These are phyloP conservation scores for Sialia sialis DNA, from an alignment of 2,113 vertebrate genomes.

Conservation along the genomic window DNA sequence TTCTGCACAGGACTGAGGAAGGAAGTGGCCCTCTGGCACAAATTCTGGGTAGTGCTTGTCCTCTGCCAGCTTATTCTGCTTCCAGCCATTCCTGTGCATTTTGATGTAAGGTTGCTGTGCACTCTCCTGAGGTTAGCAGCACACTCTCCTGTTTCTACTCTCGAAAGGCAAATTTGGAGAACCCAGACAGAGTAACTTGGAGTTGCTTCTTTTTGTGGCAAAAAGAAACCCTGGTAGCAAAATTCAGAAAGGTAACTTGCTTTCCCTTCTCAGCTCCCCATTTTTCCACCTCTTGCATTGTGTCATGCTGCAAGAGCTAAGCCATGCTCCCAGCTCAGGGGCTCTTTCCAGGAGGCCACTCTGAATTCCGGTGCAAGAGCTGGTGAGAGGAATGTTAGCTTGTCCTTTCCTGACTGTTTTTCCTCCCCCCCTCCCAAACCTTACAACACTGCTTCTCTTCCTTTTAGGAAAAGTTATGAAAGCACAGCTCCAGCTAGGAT, in stretches of 20 bases:
- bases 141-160: neutral
- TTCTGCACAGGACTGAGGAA: neutral
- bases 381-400: neutral
- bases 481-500: neutral
- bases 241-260: neutral
- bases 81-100: neutral
- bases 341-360: neutral
- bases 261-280: neutral
- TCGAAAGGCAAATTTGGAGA: neutral
- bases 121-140: neutral
- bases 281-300: neutral
- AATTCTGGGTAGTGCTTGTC: neutral
- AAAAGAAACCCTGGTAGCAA: neutral
- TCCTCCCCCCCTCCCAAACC: neutral
- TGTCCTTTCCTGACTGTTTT: neutral
- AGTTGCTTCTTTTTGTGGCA: neutral
- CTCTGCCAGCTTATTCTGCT: neutral
- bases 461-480: neutral
- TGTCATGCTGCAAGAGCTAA: neutral
- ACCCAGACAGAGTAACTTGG: neutral
- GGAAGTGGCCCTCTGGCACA: fast-evolving
- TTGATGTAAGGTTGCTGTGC: neutral
- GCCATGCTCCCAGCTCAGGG: neutral
- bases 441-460: neutral
- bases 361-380: neutral